Base-by-base conservation (phyloP, 2,888 invertebrate genomes). In the Oithona nana region DNA sequence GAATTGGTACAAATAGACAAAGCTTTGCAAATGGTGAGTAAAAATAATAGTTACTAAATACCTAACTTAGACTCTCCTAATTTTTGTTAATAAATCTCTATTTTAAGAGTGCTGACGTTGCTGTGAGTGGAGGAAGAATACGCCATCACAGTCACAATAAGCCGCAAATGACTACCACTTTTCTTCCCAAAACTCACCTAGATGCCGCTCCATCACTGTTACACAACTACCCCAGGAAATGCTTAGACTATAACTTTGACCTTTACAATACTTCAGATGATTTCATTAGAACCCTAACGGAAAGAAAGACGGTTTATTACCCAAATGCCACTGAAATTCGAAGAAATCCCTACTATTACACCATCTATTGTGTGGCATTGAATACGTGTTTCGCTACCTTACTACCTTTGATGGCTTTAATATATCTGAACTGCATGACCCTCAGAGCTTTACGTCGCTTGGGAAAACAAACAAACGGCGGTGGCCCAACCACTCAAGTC, bases 301-400 rank as follows among this genome's bases (percentile, higher is more conserved):
- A n/a, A n/a, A n/a, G n/a, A n/a, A n/a, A n/a, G n/a, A n/a, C 16
- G 8, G 39, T 39, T 39, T 39, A 11, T 16, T 39, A 11, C 39
- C 54, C 54, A 3, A 54, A 54, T 26, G 26, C 54, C 24, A 54
- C 54, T 16, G 4, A 20, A 20, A 20, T 54, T 3, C 54, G 54
- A 11, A 20, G 54, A 11, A 54, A 54, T 11, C 54, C 54, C 24
- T 20, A 24, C 8, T 54, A 54, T 26, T 54, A 54, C 54, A 4
- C 22, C 13, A 3, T 54, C 16, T 54, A 54, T 24, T 54, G 54
- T 24, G 54, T 54, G 54, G 54, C 2, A 2, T 11, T 54, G 24
- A 54, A 54, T 26, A 54, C 54, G 54, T 54, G 22, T 22, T 54
- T 54, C 26, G 54, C 54, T 26, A 24, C 54, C 3, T 54, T 54